These are phyloP conservation scores for Merops nubicus DNA, from an alignment of 2,113 vertebrate species.

Conservation along the genomic window DNA sequence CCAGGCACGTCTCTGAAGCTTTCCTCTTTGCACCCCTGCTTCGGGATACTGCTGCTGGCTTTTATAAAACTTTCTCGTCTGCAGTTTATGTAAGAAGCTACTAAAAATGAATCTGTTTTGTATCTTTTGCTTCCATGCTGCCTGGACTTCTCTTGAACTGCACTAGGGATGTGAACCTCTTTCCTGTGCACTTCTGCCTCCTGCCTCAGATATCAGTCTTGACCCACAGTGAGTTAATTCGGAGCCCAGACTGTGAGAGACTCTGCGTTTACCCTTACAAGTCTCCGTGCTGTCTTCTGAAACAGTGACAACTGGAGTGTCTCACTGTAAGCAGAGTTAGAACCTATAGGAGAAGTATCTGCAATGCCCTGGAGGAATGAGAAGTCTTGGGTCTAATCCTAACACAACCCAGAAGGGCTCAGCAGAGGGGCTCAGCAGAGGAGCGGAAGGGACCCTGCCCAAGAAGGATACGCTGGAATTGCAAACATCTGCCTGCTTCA, in stretches of 20 bases:
- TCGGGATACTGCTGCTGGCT: neutral
- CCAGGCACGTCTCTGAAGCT: neutral
- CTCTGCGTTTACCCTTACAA: neutral
- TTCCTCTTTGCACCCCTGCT: neutral
- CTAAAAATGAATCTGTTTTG: neutral
- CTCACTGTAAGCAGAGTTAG: neutral
- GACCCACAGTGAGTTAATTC: neutral
- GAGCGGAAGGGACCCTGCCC: too few relatives aligned
- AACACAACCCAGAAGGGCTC: neutral
- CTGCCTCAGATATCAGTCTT: neutral
- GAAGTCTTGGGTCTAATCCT: neutral
- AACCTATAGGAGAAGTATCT: neutral
- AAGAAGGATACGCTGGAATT: neutral
- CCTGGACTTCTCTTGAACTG: neutral
- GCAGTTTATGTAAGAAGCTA: neutral
- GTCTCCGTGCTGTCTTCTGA: neutral
- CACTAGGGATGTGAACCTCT: neutral
- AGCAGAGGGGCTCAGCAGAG: neutral
- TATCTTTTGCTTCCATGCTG: neutral
- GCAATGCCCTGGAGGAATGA: neutral
- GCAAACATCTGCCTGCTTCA: rapidly evolving
- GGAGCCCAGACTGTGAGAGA: neutral
- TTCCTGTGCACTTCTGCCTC: neutral
- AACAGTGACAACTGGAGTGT: neutral
- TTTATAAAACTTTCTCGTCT: neutral